phyloP scores from a whole-genome alignment of 1,140 invertebrate genomes.

The Caerostris darwini region DNA sequence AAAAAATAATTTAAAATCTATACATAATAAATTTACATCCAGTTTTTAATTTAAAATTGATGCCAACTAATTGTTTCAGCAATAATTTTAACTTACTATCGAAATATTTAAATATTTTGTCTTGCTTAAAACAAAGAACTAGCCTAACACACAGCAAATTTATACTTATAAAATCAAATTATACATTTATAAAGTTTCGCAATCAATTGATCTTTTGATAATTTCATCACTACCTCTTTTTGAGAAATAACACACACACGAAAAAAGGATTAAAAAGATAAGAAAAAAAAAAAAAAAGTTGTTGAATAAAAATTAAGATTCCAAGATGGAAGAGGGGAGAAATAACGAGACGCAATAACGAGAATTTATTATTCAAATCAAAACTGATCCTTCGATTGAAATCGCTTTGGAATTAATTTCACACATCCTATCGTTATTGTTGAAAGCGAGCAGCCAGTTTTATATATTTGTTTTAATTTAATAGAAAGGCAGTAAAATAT shows the following conservation, averaged over 20 bases:
- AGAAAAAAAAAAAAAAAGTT: not conserved
- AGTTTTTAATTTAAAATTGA: too few relatives aligned
- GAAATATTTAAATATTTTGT: too few relatives aligned
- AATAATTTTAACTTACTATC: too few relatives aligned
- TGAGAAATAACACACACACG: not conserved
- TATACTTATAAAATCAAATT: not conserved
- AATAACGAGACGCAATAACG: not conserved
- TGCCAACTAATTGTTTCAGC: too few relatives aligned
- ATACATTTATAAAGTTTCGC: not conserved
- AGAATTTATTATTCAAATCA: constrained; percentile 35
- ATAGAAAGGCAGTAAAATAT: not conserved
- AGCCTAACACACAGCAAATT: not conserved
- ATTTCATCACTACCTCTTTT: not conserved
- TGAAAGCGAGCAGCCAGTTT: not conserved
- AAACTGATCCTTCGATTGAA: not conserved
- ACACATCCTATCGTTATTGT: not conserved
- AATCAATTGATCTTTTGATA: not conserved
- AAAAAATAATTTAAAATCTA: too few relatives aligned
- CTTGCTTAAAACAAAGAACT: too few relatives aligned
- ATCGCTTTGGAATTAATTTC: not conserved
- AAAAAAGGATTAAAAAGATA: not conserved
- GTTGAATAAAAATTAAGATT: not conserved
- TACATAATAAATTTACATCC: too few relatives aligned
- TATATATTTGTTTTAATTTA: not conserved
- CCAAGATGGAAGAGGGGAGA: not conserved